These are phyloP conservation scores for Myotis planiceps DNA, from an alignment of 2,797 vertebrate genomes.

Conservation along the genomic window DNA sequence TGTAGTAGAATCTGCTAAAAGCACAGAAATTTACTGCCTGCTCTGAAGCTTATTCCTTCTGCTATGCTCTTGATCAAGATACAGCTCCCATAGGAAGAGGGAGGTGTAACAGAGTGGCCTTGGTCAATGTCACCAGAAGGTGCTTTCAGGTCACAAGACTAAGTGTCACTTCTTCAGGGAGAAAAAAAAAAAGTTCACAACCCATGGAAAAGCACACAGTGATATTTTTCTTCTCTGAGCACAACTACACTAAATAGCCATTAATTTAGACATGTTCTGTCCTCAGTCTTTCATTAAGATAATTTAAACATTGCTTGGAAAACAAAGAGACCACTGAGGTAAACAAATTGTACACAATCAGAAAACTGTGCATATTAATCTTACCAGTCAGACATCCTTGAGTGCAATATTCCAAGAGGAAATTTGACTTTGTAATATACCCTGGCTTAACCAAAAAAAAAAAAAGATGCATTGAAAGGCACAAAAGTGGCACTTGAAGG, in stretches of 20 bases:
- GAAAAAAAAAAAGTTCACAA: neutral
- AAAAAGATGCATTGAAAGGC: neutral
- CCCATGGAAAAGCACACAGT: neutral
- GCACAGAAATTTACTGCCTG: constrained; percentile 47
- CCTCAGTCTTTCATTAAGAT: neutral
- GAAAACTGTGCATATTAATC: neutral
- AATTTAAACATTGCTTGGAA: neutral
- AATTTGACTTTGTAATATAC: constrained; percentile 30
- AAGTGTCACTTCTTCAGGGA: neutral
- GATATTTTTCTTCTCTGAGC: constrained; percentile 41
- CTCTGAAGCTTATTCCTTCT: constrained; percentile 56
- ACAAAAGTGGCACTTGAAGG: neutral
- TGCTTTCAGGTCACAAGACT: constrained; percentile 26
- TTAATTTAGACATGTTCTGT: neutral
- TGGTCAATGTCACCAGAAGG: constrained; percentile 15
- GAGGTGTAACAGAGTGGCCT: neutral
- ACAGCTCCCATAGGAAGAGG: neutral
- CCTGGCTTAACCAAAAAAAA: neutral
- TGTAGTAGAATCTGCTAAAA: neutral
- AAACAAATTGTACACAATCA: neutral
- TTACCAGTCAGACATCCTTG: neutral
- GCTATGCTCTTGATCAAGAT: constrained; percentile 63
- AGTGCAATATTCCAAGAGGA: neutral
- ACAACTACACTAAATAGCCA: neutral
- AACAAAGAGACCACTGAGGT: neutral